Percentiles rank a stretch among this genome's conserved stretches.
These are phyloP conservation scores for Poecilia picta DNA, from an alignment of 2,797 vertebrate species.

Conservation along the genomic window DNA sequence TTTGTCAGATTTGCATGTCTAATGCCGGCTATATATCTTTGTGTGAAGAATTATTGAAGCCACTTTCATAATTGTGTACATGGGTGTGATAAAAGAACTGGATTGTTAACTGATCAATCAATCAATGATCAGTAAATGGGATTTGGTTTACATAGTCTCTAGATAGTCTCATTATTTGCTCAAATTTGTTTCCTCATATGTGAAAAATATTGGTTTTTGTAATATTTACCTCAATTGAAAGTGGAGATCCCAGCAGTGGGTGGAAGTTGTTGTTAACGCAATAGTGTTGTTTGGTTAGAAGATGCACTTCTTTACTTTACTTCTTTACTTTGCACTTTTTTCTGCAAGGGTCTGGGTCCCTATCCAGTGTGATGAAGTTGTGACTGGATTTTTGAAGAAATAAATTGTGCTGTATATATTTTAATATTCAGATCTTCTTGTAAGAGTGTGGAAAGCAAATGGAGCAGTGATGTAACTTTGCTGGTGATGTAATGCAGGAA, in stretches of 20 bases:
- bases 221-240: no score
- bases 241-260: no score
- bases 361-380: neutral
- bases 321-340: neutral
- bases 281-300: neutral
- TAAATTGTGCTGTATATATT: neutral
- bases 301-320: neutral
- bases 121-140: neutral
- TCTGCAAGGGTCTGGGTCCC: neutral
- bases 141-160: neutral
- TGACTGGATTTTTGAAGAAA: neutral
- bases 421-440: neutral
- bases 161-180: neutral
- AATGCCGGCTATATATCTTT: no score
- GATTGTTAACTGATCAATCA: neutral
- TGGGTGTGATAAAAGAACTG: no score
- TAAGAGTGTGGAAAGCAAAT: neutral
- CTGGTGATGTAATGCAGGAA: no score
- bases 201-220: neutral
- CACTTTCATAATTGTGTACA: no score
- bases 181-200: neutral
- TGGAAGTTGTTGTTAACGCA: neutral
- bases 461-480: neutral
- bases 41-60: no score
- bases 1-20: no score